Evolutionary conservation across 2,113 vertebrate genomes (phyloP), one percentile per base, ranked within the genome.

Genomic region (Eonycteris spelaea): DNA sequence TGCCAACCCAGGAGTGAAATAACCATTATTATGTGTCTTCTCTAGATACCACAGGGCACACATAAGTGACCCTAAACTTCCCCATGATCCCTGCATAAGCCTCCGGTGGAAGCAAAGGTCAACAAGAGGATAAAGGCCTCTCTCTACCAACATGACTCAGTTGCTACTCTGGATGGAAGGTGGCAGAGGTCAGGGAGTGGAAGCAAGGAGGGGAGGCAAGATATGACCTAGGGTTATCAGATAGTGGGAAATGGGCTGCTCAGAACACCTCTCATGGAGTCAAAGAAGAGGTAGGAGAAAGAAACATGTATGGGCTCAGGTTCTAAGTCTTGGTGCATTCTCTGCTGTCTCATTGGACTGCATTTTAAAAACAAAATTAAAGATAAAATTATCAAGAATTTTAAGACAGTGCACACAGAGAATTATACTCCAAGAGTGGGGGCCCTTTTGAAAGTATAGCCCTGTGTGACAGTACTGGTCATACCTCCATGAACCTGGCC

Each of bases 211-310:
- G 6, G 4, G 2, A 67, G 45, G 5, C 30, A 73, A 28, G 11
- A 19, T 2, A 65, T 35, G 30, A 74, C 28, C 1, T 7, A 55
- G 8, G 14, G 1, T 5, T 5, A 12, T 18, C 18, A 63, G 40
- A 70, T 24, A 5, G 24, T n/a, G 24, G 51, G 1, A 3, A 45
- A 4, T 45, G 9, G 28, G 55, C 30, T 71, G 8, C 13, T 35
- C 10, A 48, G 51, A 40, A 10, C 22, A 30, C 21, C 10, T 73
- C 3, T 45, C 55, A 10, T 48, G 45, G 48, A 90, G 45, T 33
- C 22, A 45, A 12, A 16, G 6, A 43, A 7, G 0, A n/a, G 33
- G 45, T 4, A 4, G 14, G 30, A n/a, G 33, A 10, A 0, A 4
- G 45, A 4, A 7, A 2, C 14, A 35, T 16, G 35, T 38, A 35